Conservation (phyloP, 2,797 vertebrate species). For the Lates japonicus region DNA sequence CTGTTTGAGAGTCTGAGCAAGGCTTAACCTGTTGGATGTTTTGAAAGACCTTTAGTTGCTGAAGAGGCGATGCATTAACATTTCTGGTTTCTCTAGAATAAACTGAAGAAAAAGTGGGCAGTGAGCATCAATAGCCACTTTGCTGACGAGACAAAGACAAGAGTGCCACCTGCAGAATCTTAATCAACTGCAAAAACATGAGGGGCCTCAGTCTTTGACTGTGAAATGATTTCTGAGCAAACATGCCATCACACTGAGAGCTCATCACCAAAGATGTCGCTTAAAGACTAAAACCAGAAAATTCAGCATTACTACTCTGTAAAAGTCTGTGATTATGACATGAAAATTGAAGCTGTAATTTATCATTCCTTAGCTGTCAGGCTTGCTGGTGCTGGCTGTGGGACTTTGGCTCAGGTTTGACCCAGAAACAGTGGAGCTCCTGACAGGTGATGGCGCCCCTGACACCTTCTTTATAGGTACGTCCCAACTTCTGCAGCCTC, state of each 20-base stretch:
- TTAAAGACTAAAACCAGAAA: neutral
- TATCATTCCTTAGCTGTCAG: slow-evolving; percentile 88
- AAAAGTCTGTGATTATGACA: neutral
- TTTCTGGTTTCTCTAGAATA: slow-evolving; percentile 48
- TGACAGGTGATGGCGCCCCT: slow-evolving; percentile 86
- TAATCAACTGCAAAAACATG: slow-evolving; percentile 25
- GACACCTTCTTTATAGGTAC: slow-evolving; percentile 94
- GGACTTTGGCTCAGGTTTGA: slow-evolving; percentile 96
- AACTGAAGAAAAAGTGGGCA: slow-evolving; percentile 27
- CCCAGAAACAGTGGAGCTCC: slow-evolving; percentile 80
- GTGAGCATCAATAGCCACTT: slow-evolving; percentile 40
- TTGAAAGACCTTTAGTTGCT: neutral
- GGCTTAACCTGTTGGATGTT: neutral
- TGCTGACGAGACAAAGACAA: slow-evolving; percentile 37
- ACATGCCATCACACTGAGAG: neutral
- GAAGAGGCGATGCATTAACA: slow-evolving; percentile 33
- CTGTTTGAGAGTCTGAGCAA: neutral
- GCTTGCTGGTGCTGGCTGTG: slow-evolving; percentile 91
- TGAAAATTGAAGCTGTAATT: neutral
- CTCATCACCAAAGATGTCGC: neutral
- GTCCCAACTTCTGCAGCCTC: slow-evolving; percentile 60
- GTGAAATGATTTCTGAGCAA: slow-evolving; percentile 18
- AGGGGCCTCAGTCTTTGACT: neutral
- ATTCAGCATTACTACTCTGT: neutral
- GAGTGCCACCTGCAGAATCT: slow-evolving; percentile 44